phyloP scores from a whole-genome alignment of 2,888 invertebrate species.

The Chaitophorus viminalis region DNA sequence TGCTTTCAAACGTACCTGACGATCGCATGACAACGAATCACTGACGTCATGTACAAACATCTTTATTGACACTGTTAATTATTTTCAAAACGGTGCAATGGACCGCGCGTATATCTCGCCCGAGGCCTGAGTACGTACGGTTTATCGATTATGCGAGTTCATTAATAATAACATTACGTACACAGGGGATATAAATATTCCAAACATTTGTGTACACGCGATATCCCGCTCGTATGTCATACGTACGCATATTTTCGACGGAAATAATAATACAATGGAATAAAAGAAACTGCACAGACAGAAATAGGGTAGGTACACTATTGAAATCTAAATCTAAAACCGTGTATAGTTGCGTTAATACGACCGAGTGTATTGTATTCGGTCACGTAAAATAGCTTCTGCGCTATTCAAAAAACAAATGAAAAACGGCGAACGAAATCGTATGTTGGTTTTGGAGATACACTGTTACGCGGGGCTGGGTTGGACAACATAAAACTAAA shows the following conservation, averaged over 20 bases:
- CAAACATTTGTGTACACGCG: not conserved
- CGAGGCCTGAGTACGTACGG: not conserved
- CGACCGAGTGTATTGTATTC: not conserved
- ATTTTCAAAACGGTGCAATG: not conserved
- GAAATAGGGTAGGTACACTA: not conserved
- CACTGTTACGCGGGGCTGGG: no score
- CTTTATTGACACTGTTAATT: not conserved
- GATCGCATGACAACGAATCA: not conserved
- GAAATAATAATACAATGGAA: not conserved
- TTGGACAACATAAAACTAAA: constrained; percentile 6
- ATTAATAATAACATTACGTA: not conserved
- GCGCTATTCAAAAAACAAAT: not conserved
- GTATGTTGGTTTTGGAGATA: not conserved
- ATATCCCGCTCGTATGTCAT: not conserved
- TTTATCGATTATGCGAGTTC: not conserved
- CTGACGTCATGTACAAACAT: not conserved
- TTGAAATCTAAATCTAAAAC: not conserved
- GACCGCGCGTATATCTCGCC: not conserved
- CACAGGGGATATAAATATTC: not conserved
- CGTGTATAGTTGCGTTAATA: not conserved
- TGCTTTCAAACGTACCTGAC: not conserved
- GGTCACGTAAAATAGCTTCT: constrained; percentile 29
- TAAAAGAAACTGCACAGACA: not conserved
- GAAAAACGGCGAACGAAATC: not conserved
- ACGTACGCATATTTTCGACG: not conserved